These are phyloP conservation scores for Acanthoscelides obtectus DNA, from an alignment of 2,888 invertebrate species.

Conservation along the genomic window DNA sequence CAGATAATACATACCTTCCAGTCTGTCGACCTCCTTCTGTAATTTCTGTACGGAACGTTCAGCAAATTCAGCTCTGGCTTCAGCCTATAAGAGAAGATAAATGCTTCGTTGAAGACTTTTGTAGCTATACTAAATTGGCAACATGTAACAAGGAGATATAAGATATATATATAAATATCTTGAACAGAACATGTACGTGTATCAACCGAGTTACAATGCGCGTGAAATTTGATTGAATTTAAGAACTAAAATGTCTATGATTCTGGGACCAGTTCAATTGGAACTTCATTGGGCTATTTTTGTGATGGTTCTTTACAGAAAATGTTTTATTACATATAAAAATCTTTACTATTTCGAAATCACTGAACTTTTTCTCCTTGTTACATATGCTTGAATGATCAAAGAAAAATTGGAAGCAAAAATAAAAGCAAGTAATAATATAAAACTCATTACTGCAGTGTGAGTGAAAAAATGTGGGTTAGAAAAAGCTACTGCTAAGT, in stretches of 20 bases:
- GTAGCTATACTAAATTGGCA: background rate
- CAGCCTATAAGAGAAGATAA: slow-evolving; percentile 71
- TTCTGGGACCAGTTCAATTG: too few species aligned
- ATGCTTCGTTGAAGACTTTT: background rate
- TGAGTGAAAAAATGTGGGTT: background rate
- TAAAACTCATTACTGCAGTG: background rate
- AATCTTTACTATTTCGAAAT: too few species aligned
- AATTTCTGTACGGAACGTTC: slow-evolving; percentile 99
- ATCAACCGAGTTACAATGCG: too few species aligned
- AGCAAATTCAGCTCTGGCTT: slow-evolving; percentile 99
- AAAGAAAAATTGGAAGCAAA: background rate
- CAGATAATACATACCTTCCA: slow-evolving; percentile 77
- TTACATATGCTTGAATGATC: background rate
- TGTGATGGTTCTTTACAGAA: too few species aligned
- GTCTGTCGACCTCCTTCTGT: slow-evolving; percentile 99
- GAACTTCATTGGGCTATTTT: too few species aligned
- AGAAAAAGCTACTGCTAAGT: background rate
- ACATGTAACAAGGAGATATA: slow-evolving; percentile 3
- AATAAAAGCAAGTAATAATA: background rate
- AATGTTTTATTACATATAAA: too few species aligned
- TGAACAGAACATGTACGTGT: too few species aligned
- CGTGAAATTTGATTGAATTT: too few species aligned
- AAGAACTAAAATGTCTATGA: too few species aligned
- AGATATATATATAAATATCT: too few species aligned
- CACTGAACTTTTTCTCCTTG: background rate